Evolutionary conservation across 2,113 vertebrate species (phyloP).

Genomic region (Macquaria ambigua): DNA sequence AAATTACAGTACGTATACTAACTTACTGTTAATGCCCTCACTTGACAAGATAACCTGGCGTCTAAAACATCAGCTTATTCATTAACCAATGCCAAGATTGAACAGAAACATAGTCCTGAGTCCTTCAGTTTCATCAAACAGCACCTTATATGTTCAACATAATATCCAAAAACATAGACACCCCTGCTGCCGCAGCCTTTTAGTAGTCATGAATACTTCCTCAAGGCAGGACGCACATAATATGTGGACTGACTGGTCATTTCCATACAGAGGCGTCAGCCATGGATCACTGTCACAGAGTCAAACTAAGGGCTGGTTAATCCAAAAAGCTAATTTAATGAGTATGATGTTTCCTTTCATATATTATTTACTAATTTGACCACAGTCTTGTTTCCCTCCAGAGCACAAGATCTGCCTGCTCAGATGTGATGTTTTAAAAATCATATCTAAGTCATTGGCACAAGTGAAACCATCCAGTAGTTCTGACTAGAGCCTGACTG

Average conservation of each 20-base stretch:
- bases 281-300: not conserved
- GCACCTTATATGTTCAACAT: not conserved
- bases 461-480: not conserved
- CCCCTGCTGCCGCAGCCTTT: not conserved
- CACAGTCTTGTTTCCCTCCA: not conserved
- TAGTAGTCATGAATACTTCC: not conserved
- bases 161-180: not conserved
- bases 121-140: conserved; percentile 12
- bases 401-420: not conserved
- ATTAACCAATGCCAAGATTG: not conserved
- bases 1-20: not conserved
- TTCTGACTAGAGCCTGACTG: not conserved
- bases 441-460: not conserved
- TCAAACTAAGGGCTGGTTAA: not conserved
- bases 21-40: not conserved
- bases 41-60: not conserved
- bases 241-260: not conserved
- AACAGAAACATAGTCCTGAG: not conserved
- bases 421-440: not conserved
- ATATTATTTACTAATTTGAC: not conserved
- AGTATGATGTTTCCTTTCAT: not conserved
- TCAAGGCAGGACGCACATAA: not conserved
- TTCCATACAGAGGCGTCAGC: too few relatives aligned
- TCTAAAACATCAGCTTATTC: not conserved
- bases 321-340: not conserved